Evolutionary conservation across 92 coral and sea anemone species (phyloP).

Genomic region (Porites evermanni): DNA sequence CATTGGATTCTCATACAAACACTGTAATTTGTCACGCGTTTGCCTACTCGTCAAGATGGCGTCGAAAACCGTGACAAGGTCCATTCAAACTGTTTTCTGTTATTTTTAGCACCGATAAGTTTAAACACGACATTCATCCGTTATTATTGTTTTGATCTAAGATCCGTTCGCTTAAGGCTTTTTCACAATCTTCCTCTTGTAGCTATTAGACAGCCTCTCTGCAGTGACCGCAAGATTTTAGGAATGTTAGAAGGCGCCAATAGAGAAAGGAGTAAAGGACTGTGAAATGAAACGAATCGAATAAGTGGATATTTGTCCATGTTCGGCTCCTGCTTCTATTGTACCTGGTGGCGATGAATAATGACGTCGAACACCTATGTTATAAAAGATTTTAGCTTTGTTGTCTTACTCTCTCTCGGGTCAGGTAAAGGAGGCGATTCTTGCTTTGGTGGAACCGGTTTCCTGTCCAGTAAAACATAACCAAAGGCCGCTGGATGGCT

Average conservation of each 20-base stretch:
- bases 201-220: no score
- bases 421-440: constrained; percentile 78
- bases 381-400: not conserved
- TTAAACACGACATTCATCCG: no score
- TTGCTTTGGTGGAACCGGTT: constrained; percentile 73
- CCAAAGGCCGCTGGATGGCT: constrained; percentile 93
- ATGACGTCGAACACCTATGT: not conserved
- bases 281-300: not conserved
- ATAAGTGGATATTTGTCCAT: not conserved
- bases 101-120: no score
- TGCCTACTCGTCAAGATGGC: no score
- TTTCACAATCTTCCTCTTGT: no score
- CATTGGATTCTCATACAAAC: no score
- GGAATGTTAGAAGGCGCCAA: not conserved
- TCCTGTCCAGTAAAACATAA: constrained; percentile 85
- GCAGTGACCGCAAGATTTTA: no score
- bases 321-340: not conserved
- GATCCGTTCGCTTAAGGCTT: no score
- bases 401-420: constrained; percentile 83
- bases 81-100: no score
- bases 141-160: no score
- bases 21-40: no score
- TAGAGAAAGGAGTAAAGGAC: not conserved
- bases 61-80: no score
- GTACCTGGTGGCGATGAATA: not conserved